Conservation (phyloP, 1,140 invertebrate species). For the Zophobas atratus region DNA sequence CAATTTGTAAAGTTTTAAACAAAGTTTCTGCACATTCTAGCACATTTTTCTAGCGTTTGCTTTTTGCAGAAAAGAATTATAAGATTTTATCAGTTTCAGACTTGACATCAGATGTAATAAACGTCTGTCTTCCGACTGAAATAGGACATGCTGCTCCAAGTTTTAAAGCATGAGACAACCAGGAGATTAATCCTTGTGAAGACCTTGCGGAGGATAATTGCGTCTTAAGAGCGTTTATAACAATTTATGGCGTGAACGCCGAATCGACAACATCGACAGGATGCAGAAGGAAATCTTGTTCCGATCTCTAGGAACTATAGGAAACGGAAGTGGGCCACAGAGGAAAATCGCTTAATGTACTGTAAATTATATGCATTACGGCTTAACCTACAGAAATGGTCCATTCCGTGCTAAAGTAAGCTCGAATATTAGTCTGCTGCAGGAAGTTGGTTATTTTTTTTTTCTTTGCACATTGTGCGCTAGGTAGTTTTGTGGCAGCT, state of each 20-base stretch:
- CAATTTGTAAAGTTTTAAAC: constrained; percentile 35
- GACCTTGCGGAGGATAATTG: neutral
- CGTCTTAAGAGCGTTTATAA: neutral
- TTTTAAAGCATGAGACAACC: too few relatives aligned
- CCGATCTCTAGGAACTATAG: constrained; percentile 35
- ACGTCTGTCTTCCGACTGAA: neutral
- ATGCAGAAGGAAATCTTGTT: constrained; percentile 42
- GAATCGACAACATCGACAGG: constrained; percentile 23
- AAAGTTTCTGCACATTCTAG: constrained; percentile 9
- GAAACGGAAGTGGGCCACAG: constrained; percentile 38
- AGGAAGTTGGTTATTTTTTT: neutral
- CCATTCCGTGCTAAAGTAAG: neutral
- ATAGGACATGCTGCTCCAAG: too few relatives aligned
- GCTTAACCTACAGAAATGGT: constrained; percentile 41
- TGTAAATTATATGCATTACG: constrained; percentile 49
- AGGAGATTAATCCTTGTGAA: neutral
- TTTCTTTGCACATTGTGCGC: neutral
- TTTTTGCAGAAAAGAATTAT: constrained; percentile 29
- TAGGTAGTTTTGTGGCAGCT: neutral
- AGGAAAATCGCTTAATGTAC: constrained; percentile 48
- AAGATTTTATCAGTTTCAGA: constrained; percentile 38
- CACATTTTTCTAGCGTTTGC: neutral
- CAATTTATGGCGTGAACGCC: constrained; percentile 7
- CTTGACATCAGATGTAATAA: constrained; percentile 37
- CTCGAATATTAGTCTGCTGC: constrained; percentile 15